phyloP scores from a whole-genome alignment of 2,888 invertebrate genomes.

The Toxonevra muliebris region DNA sequence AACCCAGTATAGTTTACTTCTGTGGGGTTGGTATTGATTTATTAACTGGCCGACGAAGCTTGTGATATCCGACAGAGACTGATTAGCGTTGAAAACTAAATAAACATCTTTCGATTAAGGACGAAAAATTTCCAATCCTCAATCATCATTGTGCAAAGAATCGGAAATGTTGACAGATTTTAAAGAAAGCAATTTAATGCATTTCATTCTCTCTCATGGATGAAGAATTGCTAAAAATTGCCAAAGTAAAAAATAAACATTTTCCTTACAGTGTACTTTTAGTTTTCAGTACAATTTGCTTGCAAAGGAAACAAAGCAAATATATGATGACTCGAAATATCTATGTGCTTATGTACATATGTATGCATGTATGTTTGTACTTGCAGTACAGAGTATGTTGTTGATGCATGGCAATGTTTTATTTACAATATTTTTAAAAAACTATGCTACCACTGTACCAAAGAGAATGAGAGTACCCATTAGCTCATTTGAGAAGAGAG shows the following conservation, averaged over 20 bases:
- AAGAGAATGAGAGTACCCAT: neutral
- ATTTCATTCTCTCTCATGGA: neutral
- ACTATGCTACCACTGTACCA: slow-evolving; percentile 9
- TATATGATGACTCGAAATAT: too few relatives aligned
- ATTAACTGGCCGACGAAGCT: too few relatives aligned
- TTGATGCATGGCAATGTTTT: slow-evolving; percentile 2
- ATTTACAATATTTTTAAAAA: neutral
- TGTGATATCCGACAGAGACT: too few relatives aligned
- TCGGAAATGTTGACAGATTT: too few relatives aligned
- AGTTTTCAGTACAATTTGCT: too few relatives aligned
- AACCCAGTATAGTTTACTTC: too few relatives aligned
- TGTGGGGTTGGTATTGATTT: too few relatives aligned
- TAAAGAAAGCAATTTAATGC: too few relatives aligned
- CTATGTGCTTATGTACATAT: neutral
- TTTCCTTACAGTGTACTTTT: neutral
- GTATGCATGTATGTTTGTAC: neutral
- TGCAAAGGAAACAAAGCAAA: too few relatives aligned
- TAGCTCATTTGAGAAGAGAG: too few relatives aligned
- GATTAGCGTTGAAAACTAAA: too few relatives aligned
- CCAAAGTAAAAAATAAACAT: neutral
- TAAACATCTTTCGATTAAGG: too few relatives aligned
- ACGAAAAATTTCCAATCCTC: neutral
- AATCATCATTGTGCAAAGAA: neutral
- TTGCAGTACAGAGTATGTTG: neutral
- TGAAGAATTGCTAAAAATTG: neutral